These are phyloP conservation scores for Molossus alvarezi DNA, from an alignment of 2,797 vertebrate genomes.

Conservation along the genomic window DNA sequence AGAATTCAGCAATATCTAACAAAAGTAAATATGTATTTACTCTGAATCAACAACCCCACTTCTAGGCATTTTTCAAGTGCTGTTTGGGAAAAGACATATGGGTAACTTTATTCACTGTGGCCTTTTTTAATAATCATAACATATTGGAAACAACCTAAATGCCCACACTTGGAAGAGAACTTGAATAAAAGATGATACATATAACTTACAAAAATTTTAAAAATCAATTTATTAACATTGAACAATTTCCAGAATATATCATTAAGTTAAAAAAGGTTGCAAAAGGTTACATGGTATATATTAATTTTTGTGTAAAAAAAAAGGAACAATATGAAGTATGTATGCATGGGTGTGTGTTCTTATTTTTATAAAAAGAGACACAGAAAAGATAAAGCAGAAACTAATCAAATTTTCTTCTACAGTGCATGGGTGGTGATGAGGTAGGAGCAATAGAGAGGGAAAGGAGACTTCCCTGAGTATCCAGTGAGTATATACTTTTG, in stretches of 20 bases:
- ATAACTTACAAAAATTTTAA: background rate
- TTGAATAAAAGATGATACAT: constrained; percentile 7
- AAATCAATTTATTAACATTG: background rate
- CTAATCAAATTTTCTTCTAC: background rate
- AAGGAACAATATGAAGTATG: background rate
- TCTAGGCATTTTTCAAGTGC: background rate
- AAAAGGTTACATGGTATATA: background rate
- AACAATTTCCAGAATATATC: constrained; percentile 7
- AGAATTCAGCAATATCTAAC: constrained; percentile 41
- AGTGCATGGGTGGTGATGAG: background rate
- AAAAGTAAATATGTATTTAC: constrained; percentile 18
- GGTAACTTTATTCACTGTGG: background rate
- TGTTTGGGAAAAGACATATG: background rate
- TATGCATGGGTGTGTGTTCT: background rate
- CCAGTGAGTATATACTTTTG: background rate
- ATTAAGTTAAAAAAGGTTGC: background rate
- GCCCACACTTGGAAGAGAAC: background rate
- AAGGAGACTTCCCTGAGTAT: background rate
- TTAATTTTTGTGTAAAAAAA: background rate
- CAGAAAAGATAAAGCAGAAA: background rate
- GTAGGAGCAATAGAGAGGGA: background rate
- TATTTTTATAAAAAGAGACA: background rate
- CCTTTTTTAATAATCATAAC: background rate
- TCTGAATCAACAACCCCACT: constrained; percentile 32
- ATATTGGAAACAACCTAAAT: constrained; percentile 30